A percentile compares a stretch with the other conserved stretches of the same genome.
Evolutionary conservation across 2,113 vertebrate species (phyloP).

Genomic region (Hypocryptadius cinnamomeus): DNA sequence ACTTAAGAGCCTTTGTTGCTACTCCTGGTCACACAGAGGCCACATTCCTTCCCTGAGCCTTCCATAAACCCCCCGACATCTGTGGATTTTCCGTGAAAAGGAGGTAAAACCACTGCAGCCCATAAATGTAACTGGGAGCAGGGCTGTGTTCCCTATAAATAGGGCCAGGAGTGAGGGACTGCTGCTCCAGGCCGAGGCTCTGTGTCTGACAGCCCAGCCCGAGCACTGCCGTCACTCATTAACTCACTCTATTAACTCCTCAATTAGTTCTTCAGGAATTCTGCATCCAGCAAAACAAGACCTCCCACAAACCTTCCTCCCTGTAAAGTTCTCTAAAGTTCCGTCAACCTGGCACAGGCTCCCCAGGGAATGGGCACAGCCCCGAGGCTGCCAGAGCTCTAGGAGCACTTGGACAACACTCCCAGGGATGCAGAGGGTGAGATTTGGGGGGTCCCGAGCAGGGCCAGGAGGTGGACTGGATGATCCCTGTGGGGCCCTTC

Average conservation of each 20-base stretch:
- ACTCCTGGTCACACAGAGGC: not conserved
- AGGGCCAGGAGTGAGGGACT: not conserved
- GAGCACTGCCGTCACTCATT: not conserved
- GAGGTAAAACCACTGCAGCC: not conserved
- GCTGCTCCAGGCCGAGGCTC: not conserved
- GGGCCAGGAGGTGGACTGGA: not conserved
- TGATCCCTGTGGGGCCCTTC: not conserved
- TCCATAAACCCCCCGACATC: not conserved
- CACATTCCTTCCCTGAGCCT: not conserved
- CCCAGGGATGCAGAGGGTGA: not conserved
- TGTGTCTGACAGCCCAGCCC: not conserved
- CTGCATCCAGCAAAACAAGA: not conserved
- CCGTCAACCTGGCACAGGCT: not conserved
- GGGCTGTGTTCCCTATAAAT: not conserved
- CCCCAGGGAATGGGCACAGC: not conserved
- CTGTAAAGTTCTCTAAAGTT: not conserved
- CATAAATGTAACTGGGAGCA: not conserved
- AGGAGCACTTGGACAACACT: rapidly evolving
- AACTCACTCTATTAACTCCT: not conserved
- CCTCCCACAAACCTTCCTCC: not conserved
- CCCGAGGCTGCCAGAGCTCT: not conserved
- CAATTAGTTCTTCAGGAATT: not conserved
- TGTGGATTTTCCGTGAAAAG: not conserved
- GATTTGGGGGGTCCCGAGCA: not conserved
- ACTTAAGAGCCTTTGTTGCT: not conserved